These are phyloP conservation scores for Crenichthys baileyi DNA, from an alignment of 2,797 vertebrate genomes.

Conservation along the genomic window DNA sequence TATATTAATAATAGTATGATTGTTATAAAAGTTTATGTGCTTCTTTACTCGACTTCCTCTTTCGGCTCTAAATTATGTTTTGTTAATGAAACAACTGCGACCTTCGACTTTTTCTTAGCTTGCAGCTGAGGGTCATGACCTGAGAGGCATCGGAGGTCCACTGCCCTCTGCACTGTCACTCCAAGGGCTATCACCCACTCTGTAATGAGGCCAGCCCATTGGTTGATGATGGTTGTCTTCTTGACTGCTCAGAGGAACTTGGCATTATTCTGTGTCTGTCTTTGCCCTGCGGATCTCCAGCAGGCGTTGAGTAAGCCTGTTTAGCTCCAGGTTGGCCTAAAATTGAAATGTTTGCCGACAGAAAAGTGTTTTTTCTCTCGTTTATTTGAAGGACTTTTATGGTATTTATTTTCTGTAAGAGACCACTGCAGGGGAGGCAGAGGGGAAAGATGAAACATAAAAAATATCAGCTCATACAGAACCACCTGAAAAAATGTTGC, in stretches of 20 bases:
- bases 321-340: slow-evolving; percentile 31
- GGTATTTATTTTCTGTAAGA: not conserved
- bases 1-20: too few species aligned
- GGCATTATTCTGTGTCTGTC: slow-evolving; percentile 22
- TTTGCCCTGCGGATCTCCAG: slow-evolving; percentile 18
- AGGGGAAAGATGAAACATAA: not conserved
- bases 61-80: not conserved
- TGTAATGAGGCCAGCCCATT: slow-evolving; percentile 36
- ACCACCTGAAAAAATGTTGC: not conserved
- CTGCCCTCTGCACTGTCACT: not conserved
- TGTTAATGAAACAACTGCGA: slow-evolving; percentile 33
- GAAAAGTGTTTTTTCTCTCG: slow-evolving; percentile 12
- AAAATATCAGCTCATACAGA: not conserved
- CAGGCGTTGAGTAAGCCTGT: slow-evolving; percentile 41
- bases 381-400: not conserved
- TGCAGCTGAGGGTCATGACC: slow-evolving; percentile 9
- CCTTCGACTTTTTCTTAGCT: slow-evolving; percentile 28
- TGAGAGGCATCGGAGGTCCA: slow-evolving; percentile 4
- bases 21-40: too few species aligned
- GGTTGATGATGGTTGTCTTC: slow-evolving; percentile 35
- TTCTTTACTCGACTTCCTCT: too few species aligned
- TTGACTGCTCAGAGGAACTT: slow-evolving; percentile 15
- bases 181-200: slow-evolving; percentile 17
- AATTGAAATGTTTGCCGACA: slow-evolving; percentile 21
- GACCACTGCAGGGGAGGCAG: not conserved